Evolutionary conservation across 1,140 invertebrate species (phyloP).

Genomic region (Ooceraea biroi): DNA sequence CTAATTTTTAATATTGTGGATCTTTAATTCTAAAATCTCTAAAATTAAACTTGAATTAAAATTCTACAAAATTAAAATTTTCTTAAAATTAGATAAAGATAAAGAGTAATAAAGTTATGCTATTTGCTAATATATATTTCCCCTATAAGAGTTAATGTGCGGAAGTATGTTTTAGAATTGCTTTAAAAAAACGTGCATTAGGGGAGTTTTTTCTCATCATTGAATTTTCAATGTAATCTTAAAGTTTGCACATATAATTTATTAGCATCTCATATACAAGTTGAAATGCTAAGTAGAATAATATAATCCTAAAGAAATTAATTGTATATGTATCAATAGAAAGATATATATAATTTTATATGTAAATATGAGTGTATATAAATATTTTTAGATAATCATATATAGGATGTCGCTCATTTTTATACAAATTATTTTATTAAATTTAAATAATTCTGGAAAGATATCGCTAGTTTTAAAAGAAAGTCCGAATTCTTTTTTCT

Average conservation of each 20-base stretch:
- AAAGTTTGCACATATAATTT: conserved; percentile 17
- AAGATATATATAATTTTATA: too few relatives aligned
- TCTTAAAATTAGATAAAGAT: too few relatives aligned
- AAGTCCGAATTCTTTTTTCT: conserved; percentile 4
- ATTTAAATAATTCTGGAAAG: neutral
- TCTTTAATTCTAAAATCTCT: too few relatives aligned
- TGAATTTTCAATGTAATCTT: neutral
- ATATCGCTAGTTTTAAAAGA: neutral
- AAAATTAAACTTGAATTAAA: too few relatives aligned
- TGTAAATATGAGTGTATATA: too few relatives aligned
- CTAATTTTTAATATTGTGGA: too few relatives aligned
- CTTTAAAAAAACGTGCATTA: neutral
- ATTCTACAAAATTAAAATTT: too few relatives aligned
- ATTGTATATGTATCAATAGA: too few relatives aligned
- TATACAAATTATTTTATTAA: neutral
- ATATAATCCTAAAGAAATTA: neutral
- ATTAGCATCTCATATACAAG: neutral
- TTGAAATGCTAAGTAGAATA: neutral
- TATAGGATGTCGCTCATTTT: too few relatives aligned
- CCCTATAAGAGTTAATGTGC: neutral
- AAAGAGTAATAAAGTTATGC: too few relatives aligned
- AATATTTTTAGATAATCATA: too few relatives aligned
- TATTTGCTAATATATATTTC: too few relatives aligned
- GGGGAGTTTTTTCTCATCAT: neutral
- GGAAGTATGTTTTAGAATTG: neutral